phyloP scores from a whole-genome alignment of 2,888 invertebrate genomes.

The Dione juno region DNA sequence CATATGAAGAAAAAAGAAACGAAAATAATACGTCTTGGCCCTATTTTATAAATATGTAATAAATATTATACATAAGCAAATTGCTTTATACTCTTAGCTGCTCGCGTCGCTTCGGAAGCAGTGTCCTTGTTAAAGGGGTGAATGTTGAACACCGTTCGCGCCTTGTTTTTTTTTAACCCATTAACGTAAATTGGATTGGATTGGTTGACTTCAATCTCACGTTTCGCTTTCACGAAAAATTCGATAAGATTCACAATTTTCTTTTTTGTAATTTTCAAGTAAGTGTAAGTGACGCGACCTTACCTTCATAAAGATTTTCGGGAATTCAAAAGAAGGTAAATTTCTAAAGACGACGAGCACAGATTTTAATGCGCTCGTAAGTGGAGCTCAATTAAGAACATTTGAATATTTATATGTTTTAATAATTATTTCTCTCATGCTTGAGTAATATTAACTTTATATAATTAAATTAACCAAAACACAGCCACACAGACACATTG shows the following conservation, averaged over 20 bases:
- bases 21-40: background rate
- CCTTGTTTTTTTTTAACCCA: conserved; percentile 48
- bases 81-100: conserved; percentile 17
- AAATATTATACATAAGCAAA: conserved; percentile 10
- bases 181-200: conserved; percentile 52
- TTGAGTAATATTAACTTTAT: too few relatives aligned
- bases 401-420: background rate
- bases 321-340: conserved; percentile 8
- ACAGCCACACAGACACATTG: conserved; percentile 6
- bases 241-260: conserved; percentile 38
- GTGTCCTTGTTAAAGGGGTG: conserved; percentile 33
- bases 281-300: conserved; percentile 37
- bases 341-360: background rate
- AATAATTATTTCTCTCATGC: too few relatives aligned
- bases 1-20: background rate
- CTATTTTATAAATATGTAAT: background rate
- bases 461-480: background rate
- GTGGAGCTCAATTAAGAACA: conserved; percentile 2
- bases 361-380: background rate
- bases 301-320: conserved; percentile 19
- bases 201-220: conserved; percentile 45
- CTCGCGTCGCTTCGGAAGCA: conserved; percentile 2
- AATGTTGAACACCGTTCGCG: conserved; percentile 30
- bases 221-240: conserved; percentile 39
- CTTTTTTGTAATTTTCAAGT: conserved; percentile 34